Evolutionary conservation across 2,113 vertebrate species (phyloP).

Genomic region (Rhabdornis inornatus): DNA sequence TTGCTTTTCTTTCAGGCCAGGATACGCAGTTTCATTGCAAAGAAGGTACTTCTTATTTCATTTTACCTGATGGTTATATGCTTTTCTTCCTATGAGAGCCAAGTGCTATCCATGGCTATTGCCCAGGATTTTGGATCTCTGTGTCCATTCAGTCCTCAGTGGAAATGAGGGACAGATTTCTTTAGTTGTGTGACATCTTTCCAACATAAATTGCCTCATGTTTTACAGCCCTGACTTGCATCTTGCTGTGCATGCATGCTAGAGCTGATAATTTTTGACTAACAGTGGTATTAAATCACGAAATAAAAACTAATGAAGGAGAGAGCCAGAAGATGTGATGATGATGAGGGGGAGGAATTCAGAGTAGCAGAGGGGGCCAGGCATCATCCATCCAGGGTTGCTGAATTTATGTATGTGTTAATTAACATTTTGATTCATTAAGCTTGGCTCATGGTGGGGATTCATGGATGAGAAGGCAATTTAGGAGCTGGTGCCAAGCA

Average conservation of each 20-base stretch:
- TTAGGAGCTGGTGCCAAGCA: background rate
- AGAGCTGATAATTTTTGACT: background rate
- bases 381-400: background rate
- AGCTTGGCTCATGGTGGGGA: background rate
- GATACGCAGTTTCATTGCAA: background rate
- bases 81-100: background rate
- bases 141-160: background rate
- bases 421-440: constrained; percentile 45
- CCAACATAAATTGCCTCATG: background rate
- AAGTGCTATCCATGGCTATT: fast-evolving
- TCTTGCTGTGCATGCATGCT: background rate
- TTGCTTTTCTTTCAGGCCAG: background rate
- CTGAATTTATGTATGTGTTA: background rate
- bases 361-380: background rate
- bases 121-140: background rate
- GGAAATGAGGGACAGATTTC: background rate
- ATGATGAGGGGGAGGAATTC: constrained; percentile 38
- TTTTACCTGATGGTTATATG: fast-evolving
- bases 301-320: constrained; percentile 51
- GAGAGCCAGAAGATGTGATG: constrained; percentile 26
- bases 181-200: background rate
- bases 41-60: background rate
- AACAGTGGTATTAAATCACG: background rate
- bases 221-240: background rate
- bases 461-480: background rate